Percentiles rank a stretch among this genome's conserved stretches.
Conservation (phyloP, 1,140 invertebrate species). For the Pogonomyrmex californicus region DNA sequence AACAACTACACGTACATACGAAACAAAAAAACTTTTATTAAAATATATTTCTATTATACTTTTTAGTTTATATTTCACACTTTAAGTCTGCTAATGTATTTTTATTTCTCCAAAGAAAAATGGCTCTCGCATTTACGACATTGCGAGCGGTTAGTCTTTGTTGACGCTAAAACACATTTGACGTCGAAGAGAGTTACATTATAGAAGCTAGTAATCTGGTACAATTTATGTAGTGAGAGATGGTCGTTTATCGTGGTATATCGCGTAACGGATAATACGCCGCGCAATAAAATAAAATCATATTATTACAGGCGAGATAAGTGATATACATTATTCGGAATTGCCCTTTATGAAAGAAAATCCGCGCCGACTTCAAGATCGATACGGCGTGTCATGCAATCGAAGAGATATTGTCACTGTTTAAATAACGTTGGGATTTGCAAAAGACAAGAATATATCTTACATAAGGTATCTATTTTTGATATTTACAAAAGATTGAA, state of each 20-base stretch:
- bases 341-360: conserved; percentile 54
- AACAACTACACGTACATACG: not conserved
- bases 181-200: conserved; percentile 35
- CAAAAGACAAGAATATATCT: not conserved
- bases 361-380: conserved; percentile 20
- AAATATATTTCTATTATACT: not conserved
- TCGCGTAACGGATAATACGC: conserved; percentile 50
- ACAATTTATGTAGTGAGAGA: conserved; percentile 51
- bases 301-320: conserved; percentile 51
- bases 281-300: conserved; percentile 40
- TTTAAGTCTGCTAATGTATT: not conserved
- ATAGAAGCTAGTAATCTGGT: conserved; percentile 36
- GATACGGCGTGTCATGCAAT: not conserved
- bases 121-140: not conserved
- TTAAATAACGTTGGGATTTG: not conserved
- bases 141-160: conserved; percentile 7
- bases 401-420: not conserved
- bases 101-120: not conserved
- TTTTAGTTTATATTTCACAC: not conserved
- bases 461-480: not conserved
- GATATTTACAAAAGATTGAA: not conserved
- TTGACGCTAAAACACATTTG: conserved; percentile 19
- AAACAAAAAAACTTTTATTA: not conserved
- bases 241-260: conserved; percentile 48
- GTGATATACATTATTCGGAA: conserved; percentile 52